Conservation (phyloP, 1,140 invertebrate species). For the Drosophila malerkotliana region DNA sequence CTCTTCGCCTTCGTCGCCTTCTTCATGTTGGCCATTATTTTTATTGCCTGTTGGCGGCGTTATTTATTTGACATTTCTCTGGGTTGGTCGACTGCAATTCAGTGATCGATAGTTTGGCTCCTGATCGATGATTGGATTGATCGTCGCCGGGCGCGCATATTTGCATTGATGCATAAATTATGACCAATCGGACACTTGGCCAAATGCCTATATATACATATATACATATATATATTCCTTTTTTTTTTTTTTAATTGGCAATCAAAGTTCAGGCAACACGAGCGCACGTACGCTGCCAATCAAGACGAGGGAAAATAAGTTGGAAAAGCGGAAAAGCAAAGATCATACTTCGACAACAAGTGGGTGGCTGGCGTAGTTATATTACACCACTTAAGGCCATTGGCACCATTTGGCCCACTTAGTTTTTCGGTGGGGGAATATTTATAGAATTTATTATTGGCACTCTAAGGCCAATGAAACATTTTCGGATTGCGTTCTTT, state of each 20-base stretch:
- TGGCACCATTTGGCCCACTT: constrained; percentile 51
- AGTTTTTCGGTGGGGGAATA: constrained; percentile 26
- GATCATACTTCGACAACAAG: neutral
- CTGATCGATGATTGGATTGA: constrained; percentile 41
- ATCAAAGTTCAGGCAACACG: constrained; percentile 26
- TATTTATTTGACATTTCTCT: constrained; percentile 80
- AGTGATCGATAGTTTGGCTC: constrained; percentile 65
- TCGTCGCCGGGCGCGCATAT: constrained; percentile 46
- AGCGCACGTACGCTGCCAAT: constrained; percentile 71
- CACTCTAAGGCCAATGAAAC: constrained; percentile 47
- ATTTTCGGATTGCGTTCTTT: constrained; percentile 9
- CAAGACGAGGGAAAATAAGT: constrained; percentile 3
- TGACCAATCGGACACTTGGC: constrained; percentile 56
- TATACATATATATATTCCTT: no score
- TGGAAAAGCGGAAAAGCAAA: constrained; percentile 36
- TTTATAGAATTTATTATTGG: constrained; percentile 66
- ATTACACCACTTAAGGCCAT: constrained; percentile 52
- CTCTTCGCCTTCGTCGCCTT: neutral
- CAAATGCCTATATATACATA: constrained; percentile 54
- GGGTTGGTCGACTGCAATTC: constrained; percentile 41
- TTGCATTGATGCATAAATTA: constrained; percentile 72
- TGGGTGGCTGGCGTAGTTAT: neutral
- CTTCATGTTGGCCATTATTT: constrained; percentile 20
- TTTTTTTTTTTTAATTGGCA: constrained; percentile 40
- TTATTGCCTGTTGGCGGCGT: constrained; percentile 66